Evolutionary conservation across 1,140 invertebrate species (phyloP).

Genomic region (Panonychus citri): DNA sequence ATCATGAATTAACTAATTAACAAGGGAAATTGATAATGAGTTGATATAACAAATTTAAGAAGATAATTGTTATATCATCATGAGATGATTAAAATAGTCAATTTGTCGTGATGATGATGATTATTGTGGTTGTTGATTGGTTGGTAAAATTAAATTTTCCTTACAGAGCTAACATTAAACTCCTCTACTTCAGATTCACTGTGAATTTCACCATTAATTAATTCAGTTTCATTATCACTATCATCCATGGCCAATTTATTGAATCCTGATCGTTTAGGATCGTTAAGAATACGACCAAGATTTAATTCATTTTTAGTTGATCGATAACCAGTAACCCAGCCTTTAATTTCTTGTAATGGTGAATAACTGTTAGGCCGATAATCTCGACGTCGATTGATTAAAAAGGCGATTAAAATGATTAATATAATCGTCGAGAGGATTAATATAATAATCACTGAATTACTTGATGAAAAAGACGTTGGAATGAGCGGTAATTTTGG

Average conservation of each 20-base stretch:
- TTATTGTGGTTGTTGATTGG: no score
- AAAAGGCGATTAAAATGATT: background rate
- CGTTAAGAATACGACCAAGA: background rate
- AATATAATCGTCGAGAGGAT: background rate
- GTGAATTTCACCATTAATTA: background rate
- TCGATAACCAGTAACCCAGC: no score
- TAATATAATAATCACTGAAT: background rate
- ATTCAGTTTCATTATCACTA: background rate
- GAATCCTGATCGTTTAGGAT: background rate
- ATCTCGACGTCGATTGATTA: background rate
- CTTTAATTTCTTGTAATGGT: background rate
- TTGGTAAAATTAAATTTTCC: slow-evolving; percentile 4
- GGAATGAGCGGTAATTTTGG: background rate
- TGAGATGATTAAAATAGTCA: no score
- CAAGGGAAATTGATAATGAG: no score
- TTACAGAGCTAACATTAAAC: background rate
- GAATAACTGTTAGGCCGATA: background rate
- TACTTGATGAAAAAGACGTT: background rate
- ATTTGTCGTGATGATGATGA: no score
- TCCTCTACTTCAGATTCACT: slow-evolving; percentile 4
- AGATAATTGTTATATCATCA: no score
- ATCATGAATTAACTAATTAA: no score
- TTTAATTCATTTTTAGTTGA: background rate
- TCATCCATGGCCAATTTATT: background rate
- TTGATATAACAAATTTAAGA: no score